Conservation (phyloP, 2,113 vertebrate genomes). For the Anolis carolinensis region DNA sequence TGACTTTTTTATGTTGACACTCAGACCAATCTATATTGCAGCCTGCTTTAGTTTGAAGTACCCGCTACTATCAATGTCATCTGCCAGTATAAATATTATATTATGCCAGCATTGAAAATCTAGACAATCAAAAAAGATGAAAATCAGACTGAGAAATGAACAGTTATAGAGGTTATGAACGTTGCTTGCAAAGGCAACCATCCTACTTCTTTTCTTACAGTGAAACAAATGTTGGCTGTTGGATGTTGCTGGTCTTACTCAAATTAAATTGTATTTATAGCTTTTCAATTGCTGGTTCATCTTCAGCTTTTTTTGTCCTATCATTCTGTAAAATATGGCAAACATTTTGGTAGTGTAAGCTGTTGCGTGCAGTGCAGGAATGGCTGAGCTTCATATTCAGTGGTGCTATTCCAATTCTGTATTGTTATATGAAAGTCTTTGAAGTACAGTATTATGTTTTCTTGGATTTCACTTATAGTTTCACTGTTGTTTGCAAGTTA, state of each 20-base stretch:
- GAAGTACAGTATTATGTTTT: background rate
- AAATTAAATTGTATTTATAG: accelerated
- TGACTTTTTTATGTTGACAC: background rate
- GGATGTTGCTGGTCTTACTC: background rate
- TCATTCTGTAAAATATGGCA: background rate
- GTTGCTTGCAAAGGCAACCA: background rate
- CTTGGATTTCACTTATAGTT: background rate
- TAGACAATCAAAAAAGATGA: background rate
- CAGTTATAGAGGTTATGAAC: background rate
- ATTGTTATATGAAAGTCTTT: background rate
- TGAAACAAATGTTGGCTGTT: background rate
- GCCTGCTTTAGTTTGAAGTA: background rate
- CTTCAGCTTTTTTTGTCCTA: background rate
- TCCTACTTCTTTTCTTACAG: background rate
- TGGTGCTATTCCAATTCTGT: background rate
- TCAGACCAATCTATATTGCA: background rate
- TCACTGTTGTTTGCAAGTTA: background rate
- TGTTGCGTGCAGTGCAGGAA: background rate
- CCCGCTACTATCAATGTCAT: background rate
- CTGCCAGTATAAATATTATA: background rate
- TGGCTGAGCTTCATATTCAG: background rate
- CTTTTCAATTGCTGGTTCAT: background rate
- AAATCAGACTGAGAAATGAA: background rate
- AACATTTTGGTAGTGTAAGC: background rate
- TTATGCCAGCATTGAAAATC: background rate